Evolutionary conservation across 2,797 vertebrate genomes (phyloP).

Genomic region (Galagoides demidoff): DNA sequence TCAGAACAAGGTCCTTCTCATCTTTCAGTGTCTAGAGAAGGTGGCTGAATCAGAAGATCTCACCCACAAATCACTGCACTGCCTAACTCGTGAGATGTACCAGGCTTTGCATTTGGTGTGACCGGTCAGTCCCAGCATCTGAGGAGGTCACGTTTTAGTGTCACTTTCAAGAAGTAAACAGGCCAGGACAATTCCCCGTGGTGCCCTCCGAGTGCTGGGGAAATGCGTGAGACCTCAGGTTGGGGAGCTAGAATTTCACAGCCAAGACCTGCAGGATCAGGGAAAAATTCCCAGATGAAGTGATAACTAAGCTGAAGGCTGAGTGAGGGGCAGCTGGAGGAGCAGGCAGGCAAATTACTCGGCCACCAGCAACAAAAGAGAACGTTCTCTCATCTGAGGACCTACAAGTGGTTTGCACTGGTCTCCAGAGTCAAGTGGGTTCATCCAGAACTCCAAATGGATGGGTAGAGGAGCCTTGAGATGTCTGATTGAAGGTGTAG

Average conservation of each 20-base stretch:
- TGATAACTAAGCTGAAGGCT: not conserved
- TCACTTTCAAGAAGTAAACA: not conserved
- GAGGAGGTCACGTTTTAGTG: no score
- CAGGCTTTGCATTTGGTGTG: not conserved
- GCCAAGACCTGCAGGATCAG: not conserved
- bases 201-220: rapidly evolving
- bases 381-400: not conserved
- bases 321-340: not conserved
- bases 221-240: not conserved
- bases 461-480: not conserved
- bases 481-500: not conserved
- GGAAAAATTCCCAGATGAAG: not conserved
- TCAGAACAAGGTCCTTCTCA: not conserved
- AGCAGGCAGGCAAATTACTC: not conserved
- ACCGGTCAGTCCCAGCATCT: not conserved
- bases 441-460: not conserved
- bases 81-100: not conserved
- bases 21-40: not conserved
- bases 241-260: not conserved
- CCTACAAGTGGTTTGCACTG: not conserved
- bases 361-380: not conserved
- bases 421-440: not conserved
- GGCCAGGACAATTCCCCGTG: not conserved
- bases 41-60: not conserved
- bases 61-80: not conserved